Percentiles rank a stretch among this genome's conserved stretches.
These are phyloP conservation scores for Ligdia adustata DNA, from an alignment of 2,888 invertebrate genomes.

Conservation along the genomic window DNA sequence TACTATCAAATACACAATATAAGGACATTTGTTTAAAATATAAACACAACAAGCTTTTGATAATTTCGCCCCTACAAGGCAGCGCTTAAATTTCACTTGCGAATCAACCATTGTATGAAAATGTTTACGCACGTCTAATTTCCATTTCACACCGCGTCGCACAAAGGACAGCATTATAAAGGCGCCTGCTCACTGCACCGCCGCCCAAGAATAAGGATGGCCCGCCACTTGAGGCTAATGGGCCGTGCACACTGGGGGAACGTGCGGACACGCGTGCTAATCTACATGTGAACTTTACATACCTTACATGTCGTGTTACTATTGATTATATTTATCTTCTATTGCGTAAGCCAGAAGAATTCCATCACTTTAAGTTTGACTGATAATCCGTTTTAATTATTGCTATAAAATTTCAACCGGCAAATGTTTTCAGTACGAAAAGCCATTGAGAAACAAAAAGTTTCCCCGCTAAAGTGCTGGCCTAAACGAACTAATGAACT, in stretches of 20 bases:
- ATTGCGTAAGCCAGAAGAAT: too few relatives aligned
- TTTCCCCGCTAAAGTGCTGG: constrained; percentile 12
- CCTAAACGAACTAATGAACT: constrained; percentile 28
- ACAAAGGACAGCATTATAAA: constrained; percentile 35
- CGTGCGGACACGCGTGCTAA: constrained; percentile 34
- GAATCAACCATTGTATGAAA: constrained; percentile 26
- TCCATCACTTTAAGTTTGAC: too few relatives aligned
- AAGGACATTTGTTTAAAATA: constrained; percentile 11
- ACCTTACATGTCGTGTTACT: not conserved
- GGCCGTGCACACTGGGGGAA: constrained; percentile 35
- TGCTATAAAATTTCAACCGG: not conserved
- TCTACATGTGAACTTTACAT: constrained; percentile 26
- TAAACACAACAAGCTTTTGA: constrained; percentile 6
- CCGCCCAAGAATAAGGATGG: constrained; percentile 34
- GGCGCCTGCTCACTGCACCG: constrained; percentile 30
- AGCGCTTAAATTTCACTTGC: constrained; percentile 17
- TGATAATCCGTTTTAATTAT: constrained; percentile 17
- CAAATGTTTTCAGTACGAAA: constrained; percentile 7
- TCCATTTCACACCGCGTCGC: constrained; percentile 28
- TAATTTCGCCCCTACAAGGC: constrained; percentile 12
- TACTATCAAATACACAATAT: too few relatives aligned
- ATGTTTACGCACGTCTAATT: constrained; percentile 23
- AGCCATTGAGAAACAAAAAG: constrained; percentile 18
- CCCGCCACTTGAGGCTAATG: constrained; percentile 44
- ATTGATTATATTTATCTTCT: not conserved